phyloP scores from a whole-genome alignment of 2,113 vertebrate species.

The Etheostoma cragini region DNA sequence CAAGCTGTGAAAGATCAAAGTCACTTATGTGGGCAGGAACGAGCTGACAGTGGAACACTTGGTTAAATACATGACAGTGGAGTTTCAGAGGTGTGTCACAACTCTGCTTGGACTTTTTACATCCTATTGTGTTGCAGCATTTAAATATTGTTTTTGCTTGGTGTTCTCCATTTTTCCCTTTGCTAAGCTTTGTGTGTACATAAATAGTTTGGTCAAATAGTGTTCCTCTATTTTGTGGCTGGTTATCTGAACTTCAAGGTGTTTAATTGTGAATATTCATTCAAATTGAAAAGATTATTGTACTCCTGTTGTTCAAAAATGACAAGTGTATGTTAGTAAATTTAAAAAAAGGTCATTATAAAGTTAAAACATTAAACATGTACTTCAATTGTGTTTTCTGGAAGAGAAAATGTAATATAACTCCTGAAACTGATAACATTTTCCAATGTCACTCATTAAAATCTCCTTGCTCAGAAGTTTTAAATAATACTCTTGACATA shows the following conservation, averaged over 20 bases:
- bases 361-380: background rate
- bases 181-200: background rate
- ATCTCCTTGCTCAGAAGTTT: background rate
- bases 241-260: background rate
- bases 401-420: background rate
- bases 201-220: background rate
- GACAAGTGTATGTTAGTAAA: background rate
- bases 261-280: background rate
- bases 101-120: background rate
- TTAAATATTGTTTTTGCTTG: background rate
- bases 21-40: background rate
- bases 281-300: too few relatives aligned
- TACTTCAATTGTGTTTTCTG: background rate
- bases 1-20: constrained; percentile 15
- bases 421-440: background rate
- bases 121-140: background rate
- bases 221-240: background rate
- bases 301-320: background rate
- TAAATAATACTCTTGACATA: background rate
- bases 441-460: background rate
- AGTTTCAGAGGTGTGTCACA: background rate
- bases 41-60: constrained; percentile 37
- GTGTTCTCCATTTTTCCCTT: background rate
- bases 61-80: constrained; percentile 12
- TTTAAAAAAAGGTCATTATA: background rate